Conservation (phyloP, 2,888 invertebrate species). For the Nephrotoma flavescens region DNA sequence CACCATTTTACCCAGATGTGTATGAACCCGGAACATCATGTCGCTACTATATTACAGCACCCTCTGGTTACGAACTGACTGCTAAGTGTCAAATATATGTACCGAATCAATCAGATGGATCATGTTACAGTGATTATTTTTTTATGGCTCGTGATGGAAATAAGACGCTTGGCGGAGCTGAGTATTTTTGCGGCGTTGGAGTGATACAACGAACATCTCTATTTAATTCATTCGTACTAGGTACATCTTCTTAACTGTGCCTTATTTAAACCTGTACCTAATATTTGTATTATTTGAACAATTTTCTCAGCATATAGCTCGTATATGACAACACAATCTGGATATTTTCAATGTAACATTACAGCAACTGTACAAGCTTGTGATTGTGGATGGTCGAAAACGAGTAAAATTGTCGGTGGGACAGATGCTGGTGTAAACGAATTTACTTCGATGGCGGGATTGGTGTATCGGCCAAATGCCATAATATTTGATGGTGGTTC, state of each 20-base stretch:
- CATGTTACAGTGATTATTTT: conserved; percentile 23
- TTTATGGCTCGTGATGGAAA: conserved; percentile 25
- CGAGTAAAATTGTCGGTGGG: conserved; percentile 39
- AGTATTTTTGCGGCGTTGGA: conserved; percentile 25
- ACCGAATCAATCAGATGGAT: not conserved
- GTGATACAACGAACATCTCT: conserved; percentile 16
- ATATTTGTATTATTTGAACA: not conserved
- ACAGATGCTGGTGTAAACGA: conserved; percentile 38
- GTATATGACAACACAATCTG: conserved; percentile 10
- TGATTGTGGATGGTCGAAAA: conserved; percentile 27
- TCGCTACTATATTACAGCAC: conserved; percentile 24
- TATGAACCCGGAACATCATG: conserved; percentile 25
- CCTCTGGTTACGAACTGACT: conserved; percentile 19
- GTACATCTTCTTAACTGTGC: not conserved
- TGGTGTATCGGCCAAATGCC: conserved; percentile 26
- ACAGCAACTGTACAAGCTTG: conserved; percentile 21
- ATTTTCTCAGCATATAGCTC: conserved; percentile 20
- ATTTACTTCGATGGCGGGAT: conserved; percentile 41
- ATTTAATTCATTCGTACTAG: conserved; percentile 19
- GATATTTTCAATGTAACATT: conserved; percentile 20
- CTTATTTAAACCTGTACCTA: not conserved
- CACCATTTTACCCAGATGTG: conserved; percentile 21
- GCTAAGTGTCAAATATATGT: conserved; percentile 17
- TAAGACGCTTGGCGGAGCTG: conserved; percentile 17
- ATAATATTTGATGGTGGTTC: conserved; percentile 32